Conservation (phyloP, 2,888 invertebrate species). For the Drosophila emarginata region DNA sequence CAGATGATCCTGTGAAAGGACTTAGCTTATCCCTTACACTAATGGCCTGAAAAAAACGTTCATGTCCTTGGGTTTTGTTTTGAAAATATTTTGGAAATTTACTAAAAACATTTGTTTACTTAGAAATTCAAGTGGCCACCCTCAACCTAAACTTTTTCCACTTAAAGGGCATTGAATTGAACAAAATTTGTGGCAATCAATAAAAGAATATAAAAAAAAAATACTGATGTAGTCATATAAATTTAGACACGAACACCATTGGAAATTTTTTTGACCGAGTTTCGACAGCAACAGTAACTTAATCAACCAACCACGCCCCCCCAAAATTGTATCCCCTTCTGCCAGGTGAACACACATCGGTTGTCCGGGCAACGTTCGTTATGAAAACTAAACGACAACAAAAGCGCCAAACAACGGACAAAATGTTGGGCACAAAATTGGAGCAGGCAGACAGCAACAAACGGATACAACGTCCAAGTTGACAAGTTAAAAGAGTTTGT, state of each 20-base stretch:
- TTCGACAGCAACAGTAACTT: conserved; percentile 38
- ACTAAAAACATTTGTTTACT: background rate
- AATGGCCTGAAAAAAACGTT: conserved; percentile 39
- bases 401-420: conserved; percentile 54
- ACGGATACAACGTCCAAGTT: conserved; percentile 45
- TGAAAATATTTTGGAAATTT: background rate
- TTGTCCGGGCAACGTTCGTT: conserved; percentile 74
- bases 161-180: conserved; percentile 41
- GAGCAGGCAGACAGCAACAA: conserved; percentile 45
- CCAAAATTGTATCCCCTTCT: background rate
- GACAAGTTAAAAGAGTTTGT: conserved; percentile 51
- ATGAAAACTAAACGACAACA: conserved; percentile 76
- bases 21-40: conserved; percentile 33
- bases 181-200: conserved; percentile 60
- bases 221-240: conserved; percentile 62
- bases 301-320: conserved; percentile 1
- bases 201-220: conserved; percentile 47
- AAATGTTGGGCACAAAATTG: conserved; percentile 57
- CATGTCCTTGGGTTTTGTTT: conserved; percentile 35
- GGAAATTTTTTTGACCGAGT: conserved; percentile 60
- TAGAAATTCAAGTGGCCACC: conserved; percentile 10
- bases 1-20: conserved; percentile 29
- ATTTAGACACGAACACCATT: conserved; percentile 65
- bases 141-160: background rate
- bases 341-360: conserved; percentile 40